phyloP scores from a whole-genome alignment of 2,888 invertebrate species.

The Pollenia labialis region DNA sequence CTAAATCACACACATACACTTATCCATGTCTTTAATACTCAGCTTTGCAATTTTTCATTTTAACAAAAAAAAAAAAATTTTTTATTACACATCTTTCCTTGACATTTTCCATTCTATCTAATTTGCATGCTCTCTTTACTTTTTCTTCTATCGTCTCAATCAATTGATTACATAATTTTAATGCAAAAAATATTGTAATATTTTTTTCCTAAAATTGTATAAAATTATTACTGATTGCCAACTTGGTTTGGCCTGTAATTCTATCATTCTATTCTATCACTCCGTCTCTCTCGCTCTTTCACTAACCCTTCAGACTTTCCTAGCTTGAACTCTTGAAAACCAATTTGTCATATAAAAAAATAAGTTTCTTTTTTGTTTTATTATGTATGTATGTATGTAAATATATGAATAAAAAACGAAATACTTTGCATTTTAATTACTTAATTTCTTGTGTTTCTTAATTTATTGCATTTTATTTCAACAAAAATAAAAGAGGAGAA shows the following conservation, averaged over 20 bases:
- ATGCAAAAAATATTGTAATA: constrained; percentile 18
- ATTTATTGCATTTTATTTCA: constrained; percentile 16
- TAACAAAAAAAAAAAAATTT: background rate
- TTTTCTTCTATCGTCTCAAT: background rate
- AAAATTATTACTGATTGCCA: background rate
- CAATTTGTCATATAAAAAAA: constrained; percentile 54
- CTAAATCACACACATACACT: background rate
- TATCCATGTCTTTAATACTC: background rate
- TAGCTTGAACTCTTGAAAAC: constrained; percentile 58
- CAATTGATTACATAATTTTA: constrained; percentile 34
- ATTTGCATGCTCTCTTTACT: background rate
- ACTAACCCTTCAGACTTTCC: constrained; percentile 65
- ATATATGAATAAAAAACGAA: constrained; percentile 57
- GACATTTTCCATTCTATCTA: constrained; percentile 4
- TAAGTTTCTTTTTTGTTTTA: constrained; percentile 16
- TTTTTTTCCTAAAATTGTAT: too few relatives aligned
- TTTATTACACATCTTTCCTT: background rate
- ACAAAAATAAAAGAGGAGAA: background rate
- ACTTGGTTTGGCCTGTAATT: background rate
- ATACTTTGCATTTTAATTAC: constrained; percentile 56
- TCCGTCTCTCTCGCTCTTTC: constrained; percentile 3
- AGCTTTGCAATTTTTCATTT: background rate
- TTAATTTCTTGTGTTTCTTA: constrained; percentile 23
- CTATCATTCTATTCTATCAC: background rate
- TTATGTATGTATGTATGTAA: constrained; percentile 27